A percentile compares a stretch with the other conserved stretches of the same genome.
These are phyloP conservation scores for Eurystomus glaucurus DNA, from an alignment of 2,797 vertebrate genomes.

Conservation along the genomic window DNA sequence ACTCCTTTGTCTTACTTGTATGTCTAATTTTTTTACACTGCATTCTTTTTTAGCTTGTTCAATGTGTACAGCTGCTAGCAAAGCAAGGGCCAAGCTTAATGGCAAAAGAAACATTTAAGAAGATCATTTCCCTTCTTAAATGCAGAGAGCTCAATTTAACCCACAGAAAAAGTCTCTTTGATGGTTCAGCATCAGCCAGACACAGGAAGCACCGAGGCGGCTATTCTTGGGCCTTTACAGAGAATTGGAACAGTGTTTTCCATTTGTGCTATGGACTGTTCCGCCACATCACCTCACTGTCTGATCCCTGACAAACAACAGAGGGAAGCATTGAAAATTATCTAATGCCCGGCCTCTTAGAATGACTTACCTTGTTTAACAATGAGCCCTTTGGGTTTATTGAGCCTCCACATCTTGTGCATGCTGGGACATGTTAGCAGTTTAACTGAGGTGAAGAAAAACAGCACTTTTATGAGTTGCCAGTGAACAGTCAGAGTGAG, in stretches of 20 bases:
- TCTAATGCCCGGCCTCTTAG: not conserved
- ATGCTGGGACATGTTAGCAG: not conserved
- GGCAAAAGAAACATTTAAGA: not conserved
- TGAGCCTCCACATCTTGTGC: not conserved
- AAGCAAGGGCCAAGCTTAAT: not conserved
- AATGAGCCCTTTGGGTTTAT: slow-evolving; percentile 2
- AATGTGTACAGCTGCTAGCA: not conserved
- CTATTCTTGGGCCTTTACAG: not conserved
- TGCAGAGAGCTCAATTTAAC: not conserved
- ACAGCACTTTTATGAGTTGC: not conserved
- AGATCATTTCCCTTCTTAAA: not conserved
- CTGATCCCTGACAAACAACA: not conserved
- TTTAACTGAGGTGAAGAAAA: slow-evolving; percentile 37
- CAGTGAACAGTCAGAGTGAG: not conserved
- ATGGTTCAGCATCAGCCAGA: not conserved
- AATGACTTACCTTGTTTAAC: slow-evolving; percentile 6
- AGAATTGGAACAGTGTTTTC: not conserved
- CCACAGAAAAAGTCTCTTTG: not conserved
- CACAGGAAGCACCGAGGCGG: not conserved
- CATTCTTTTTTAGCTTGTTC: not conserved
- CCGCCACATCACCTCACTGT: not conserved
- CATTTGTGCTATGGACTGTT: not conserved
- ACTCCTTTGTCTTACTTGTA: not conserved
- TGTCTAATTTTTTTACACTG: not conserved
- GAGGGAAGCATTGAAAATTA: not conserved